Evolutionary conservation across 2,888 invertebrate species (phyloP).

Genomic region (Slavum lentiscoides): DNA sequence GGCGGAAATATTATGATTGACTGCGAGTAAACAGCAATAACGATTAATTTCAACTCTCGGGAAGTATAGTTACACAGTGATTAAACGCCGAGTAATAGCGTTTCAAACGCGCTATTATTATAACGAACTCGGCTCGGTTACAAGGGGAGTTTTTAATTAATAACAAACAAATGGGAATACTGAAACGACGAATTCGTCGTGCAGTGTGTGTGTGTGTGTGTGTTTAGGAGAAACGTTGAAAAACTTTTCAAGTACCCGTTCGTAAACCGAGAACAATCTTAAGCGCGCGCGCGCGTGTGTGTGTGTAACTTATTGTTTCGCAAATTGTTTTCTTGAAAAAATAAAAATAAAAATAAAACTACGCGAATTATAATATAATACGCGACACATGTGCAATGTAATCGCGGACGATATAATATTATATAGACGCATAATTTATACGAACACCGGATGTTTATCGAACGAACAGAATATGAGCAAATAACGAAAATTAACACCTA

Average conservation of each 20-base stretch:
- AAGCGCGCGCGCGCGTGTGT: neutral
- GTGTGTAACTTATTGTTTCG: neutral
- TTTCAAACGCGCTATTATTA: neutral
- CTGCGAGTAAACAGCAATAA: neutral
- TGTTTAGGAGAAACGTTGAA: neutral
- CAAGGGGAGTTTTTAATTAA: constrained; percentile 28
- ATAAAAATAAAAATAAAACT: neutral
- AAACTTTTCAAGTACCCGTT: neutral
- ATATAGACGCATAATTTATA: too few relatives aligned
- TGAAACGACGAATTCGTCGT: constrained; percentile 8
- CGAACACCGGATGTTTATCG: too few relatives aligned
- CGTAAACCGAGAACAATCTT: constrained; percentile 1
- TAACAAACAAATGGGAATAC: constrained; percentile 14
- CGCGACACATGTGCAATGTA: too few relatives aligned
- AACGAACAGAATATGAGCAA: too few relatives aligned
- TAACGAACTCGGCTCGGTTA: neutral
- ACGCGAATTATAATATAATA: too few relatives aligned
- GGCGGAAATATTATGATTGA: neutral
- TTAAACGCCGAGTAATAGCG: constrained; percentile 15
- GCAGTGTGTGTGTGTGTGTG: too few relatives aligned
- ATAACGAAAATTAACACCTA: too few relatives aligned
- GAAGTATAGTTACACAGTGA: constrained; percentile 6
- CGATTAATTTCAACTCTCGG: constrained; percentile 18
- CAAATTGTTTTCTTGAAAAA: neutral
- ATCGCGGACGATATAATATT: too few relatives aligned